phyloP scores from a whole-genome alignment of 2,888 invertebrate species.

The Trilocha varians region DNA sequence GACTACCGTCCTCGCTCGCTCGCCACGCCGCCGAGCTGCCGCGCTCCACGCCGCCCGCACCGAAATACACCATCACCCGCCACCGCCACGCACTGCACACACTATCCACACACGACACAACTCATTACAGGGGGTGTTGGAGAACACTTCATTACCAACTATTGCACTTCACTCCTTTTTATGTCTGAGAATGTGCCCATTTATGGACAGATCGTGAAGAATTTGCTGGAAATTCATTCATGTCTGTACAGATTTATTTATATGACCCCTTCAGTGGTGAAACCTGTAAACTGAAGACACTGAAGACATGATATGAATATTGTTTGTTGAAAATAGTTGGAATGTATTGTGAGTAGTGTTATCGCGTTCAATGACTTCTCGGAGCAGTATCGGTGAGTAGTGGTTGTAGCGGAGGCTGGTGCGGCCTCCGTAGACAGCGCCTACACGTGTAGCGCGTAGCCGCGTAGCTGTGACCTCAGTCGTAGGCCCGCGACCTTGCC shows the following conservation, averaged over 20 bases:
- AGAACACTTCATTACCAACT: no score
- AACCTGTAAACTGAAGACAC: no score
- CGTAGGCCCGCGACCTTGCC: slow-evolving; percentile 29
- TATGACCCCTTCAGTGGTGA: background rate
- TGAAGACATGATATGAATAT: no score
- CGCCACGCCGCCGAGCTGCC: slow-evolving; percentile 9
- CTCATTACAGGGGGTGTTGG: slow-evolving; percentile 14
- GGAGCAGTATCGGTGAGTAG: slow-evolving; percentile 22
- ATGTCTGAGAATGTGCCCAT: background rate
- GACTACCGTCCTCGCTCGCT: slow-evolving; percentile 45
- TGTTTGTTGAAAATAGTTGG: no score
- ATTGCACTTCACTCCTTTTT: background rate
- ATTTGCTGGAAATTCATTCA: background rate
- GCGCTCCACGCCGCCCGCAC: slow-evolving; percentile 33
- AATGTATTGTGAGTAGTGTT: no score
- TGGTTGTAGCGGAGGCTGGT: slow-evolving; percentile 34
- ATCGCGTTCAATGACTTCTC: background rate
- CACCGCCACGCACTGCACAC: slow-evolving; percentile 14
- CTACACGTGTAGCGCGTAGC: slow-evolving; percentile 55
- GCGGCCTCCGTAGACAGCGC: slow-evolving; percentile 34
- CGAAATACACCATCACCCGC: slow-evolving; percentile 37
- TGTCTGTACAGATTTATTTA: background rate
- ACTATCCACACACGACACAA: slow-evolving; percentile 48
- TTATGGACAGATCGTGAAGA: background rate
- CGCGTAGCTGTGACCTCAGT: slow-evolving; percentile 47